Evolutionary conservation across 2,113 vertebrate species (phyloP).

Genomic region (Phaethornis superciliosus): DNA sequence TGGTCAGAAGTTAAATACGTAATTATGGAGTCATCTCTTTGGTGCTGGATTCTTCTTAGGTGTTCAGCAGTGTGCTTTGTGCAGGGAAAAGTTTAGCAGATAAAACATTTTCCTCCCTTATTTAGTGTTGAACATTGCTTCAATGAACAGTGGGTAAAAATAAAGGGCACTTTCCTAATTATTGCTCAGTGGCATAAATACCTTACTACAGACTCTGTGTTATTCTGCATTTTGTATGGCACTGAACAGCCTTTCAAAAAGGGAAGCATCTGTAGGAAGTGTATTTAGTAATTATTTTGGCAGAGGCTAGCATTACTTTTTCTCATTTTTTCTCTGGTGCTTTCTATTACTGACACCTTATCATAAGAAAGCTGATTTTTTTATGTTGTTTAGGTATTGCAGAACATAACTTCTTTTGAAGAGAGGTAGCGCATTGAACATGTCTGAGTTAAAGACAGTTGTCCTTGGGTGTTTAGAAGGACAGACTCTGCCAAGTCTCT

Average conservation of each 20-base stretch:
- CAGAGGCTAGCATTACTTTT: slow-evolving; percentile 43
- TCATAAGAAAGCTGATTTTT: slow-evolving; percentile 72
- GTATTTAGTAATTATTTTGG: slow-evolving; percentile 38
- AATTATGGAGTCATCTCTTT: not conserved
- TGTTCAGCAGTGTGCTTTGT: not conserved
- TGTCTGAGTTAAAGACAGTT: slow-evolving; percentile 66
- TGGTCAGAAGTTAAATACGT: slow-evolving; percentile 10
- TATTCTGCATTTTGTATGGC: not conserved
- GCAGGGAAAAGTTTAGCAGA: not conserved
- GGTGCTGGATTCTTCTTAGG: not conserved
- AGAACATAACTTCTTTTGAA: slow-evolving; percentile 53
- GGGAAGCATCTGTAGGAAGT: slow-evolving; percentile 28
- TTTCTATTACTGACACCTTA: slow-evolving; percentile 49
- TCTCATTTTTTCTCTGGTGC: slow-evolving; percentile 42
- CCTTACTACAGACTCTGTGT: not conserved
- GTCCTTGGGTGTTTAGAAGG: slow-evolving; percentile 50
- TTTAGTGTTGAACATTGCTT: not conserved
- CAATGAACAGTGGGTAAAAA: not conserved
- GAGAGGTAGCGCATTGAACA: slow-evolving; percentile 52
- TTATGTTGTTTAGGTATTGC: slow-evolving; percentile 69
- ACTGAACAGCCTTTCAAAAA: not conserved
- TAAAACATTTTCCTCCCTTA: not conserved
- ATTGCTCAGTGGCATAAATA: not conserved
- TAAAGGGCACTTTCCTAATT: not conserved
- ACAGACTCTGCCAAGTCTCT: slow-evolving; percentile 48